These are phyloP conservation scores for Gorsachius goisagi DNA, from an alignment of 2,113 vertebrate genomes.

Conservation along the genomic window DNA sequence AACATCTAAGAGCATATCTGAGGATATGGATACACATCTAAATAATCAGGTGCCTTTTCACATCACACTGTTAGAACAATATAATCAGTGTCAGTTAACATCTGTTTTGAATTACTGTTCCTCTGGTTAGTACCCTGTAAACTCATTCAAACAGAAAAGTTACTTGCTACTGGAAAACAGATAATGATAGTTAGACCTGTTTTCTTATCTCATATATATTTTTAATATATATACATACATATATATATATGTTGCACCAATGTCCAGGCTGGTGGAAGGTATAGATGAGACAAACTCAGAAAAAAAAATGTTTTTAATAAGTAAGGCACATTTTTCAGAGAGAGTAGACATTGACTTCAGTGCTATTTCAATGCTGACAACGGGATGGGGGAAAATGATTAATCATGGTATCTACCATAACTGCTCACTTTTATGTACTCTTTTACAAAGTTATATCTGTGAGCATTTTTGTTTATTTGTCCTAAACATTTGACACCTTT, in stretches of 20 bases:
- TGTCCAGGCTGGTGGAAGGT: neutral
- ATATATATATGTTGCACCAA: neutral
- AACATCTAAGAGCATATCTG: neutral
- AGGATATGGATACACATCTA: neutral
- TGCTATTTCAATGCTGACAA: neutral
- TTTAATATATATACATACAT: too few relatives aligned
- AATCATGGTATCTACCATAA: neutral
- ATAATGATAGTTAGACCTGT: neutral
- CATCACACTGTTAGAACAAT: neutral
- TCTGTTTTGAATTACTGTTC: neutral
- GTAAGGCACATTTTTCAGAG: neutral
- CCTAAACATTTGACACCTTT: neutral
- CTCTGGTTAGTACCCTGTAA: neutral
- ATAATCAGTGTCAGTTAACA: neutral
- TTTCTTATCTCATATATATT: neutral
- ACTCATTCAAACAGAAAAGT: neutral
- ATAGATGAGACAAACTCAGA: neutral
- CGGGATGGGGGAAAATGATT: neutral
- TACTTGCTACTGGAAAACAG: neutral
- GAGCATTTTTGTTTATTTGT: neutral
- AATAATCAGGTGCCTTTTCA: neutral
- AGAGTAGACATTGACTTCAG: neutral
- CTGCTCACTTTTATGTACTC: neutral
- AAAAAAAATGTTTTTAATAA: neutral
- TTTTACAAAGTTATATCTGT: neutral